phyloP scores from a whole-genome alignment of 2,113 vertebrate genomes.

The Genyomyrus donnyi region DNA sequence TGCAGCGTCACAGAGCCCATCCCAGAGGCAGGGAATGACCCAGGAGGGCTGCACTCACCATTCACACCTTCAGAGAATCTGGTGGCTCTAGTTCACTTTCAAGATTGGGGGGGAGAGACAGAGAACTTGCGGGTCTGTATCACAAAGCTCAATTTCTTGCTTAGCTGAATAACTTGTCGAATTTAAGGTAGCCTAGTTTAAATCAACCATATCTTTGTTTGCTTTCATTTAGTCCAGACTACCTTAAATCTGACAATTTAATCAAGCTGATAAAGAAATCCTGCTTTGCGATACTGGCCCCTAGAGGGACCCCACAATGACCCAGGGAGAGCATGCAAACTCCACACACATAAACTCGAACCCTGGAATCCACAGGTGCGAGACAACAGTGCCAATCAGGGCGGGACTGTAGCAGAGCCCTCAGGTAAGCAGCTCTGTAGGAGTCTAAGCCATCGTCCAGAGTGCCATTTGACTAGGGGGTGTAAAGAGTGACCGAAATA shows the following conservation, averaged over 20 bases:
- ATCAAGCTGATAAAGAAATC: neutral
- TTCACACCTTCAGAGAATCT: neutral
- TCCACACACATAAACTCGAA: too few relatives aligned
- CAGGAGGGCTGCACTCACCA: neutral
- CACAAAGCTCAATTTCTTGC: neutral
- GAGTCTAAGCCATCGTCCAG: neutral
- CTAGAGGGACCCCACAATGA: neutral
- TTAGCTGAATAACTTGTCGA: neutral
- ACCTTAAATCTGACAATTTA: neutral
- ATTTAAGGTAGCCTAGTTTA: neutral
- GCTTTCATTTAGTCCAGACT: neutral
- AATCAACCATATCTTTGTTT: neutral
- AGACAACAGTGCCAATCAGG: neutral
- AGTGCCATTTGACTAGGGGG: neutral
- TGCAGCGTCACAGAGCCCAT: neutral
- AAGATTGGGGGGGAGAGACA: neutral
- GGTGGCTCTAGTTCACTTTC: neutral
- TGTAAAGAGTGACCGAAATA: neutral
- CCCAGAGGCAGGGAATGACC: neutral
- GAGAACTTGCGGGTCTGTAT: neutral
- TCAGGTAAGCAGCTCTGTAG: neutral
- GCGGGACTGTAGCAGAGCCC: neutral
- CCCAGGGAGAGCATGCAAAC: neutral
- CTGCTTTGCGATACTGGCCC: neutral
- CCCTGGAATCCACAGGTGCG: too few relatives aligned